These are phyloP conservation scores for Microplitis manilae DNA, from an alignment of 2,888 invertebrate genomes.

Conservation along the genomic window DNA sequence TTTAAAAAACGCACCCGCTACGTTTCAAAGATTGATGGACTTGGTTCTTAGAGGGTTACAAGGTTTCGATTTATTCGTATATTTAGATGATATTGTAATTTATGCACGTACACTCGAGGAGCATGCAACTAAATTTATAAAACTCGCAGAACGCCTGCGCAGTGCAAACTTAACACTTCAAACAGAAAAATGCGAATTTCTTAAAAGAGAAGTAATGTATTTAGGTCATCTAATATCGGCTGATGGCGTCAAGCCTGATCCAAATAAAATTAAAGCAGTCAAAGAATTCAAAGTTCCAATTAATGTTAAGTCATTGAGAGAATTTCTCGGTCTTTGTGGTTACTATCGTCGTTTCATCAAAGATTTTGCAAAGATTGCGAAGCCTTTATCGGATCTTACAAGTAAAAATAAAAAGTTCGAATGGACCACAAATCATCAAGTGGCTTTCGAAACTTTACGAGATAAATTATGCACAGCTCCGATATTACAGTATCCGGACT, in stretches of 20 bases:
- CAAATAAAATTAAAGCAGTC: constrained; percentile 5
- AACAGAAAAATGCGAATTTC: constrained; percentile 26
- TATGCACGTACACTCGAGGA: constrained; percentile 8
- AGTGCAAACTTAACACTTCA: background rate
- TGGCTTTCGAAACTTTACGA: constrained; percentile 30
- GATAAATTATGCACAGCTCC: constrained; percentile 30
- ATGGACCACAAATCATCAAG: constrained; percentile 31
- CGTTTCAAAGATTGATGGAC: constrained; percentile 36
- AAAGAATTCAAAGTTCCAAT: background rate
- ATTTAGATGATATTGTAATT: constrained; percentile 19
- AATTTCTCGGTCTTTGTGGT: constrained; percentile 25
- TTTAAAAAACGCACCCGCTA: constrained; percentile 33
- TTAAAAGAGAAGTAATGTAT: background rate
- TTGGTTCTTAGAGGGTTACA: constrained; percentile 9
- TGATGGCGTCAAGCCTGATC: constrained; percentile 8
- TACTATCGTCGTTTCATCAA: constrained; percentile 31
- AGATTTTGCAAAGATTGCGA: constrained; percentile 35
- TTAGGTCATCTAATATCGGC: background rate
- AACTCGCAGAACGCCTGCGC: background rate
- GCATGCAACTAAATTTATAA: constrained; percentile 1
- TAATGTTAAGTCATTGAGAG: background rate
- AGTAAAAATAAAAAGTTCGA: constrained; percentile 30
- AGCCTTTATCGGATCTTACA: constrained; percentile 25
- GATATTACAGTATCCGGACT: constrained; percentile 48
- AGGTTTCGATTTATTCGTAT: background rate